These are phyloP conservation scores for Scaptomyza parva DNA, from an alignment of 2,888 invertebrate genomes.

Conservation along the genomic window DNA sequence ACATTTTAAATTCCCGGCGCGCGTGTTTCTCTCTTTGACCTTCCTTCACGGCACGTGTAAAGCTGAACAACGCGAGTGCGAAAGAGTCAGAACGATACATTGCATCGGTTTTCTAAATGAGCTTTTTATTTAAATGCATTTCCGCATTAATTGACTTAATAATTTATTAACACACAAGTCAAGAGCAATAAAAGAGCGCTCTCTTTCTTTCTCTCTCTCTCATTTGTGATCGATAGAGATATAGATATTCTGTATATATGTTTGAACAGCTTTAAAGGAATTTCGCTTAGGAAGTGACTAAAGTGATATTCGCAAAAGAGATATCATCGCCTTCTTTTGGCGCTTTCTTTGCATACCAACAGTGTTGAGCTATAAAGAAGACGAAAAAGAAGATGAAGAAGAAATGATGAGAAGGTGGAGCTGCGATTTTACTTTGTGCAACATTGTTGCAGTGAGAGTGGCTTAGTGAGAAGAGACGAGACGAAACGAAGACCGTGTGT, in stretches of 20 bases:
- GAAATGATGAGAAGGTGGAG: neutral
- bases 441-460: constrained; percentile 11
- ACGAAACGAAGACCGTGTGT: constrained; percentile 3
- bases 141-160: constrained; percentile 76
- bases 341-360: constrained; percentile 43
- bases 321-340: constrained; percentile 31
- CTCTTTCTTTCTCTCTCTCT: neutral
- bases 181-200: no score
- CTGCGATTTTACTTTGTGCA: constrained; percentile 1
- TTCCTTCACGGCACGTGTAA: constrained; percentile 61
- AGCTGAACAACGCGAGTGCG: constrained; percentile 31
- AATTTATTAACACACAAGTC: constrained; percentile 63
- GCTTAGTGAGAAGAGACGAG: neutral
- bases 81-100: constrained; percentile 30
- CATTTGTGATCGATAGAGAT: neutral
- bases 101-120: constrained; percentile 53
- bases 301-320: constrained; percentile 15
- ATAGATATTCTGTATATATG: neutral
- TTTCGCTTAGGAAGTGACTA: neutral
- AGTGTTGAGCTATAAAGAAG: neutral
- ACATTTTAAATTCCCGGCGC: constrained; percentile 41
- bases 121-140: constrained; percentile 65
- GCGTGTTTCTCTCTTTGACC: constrained; percentile 73
- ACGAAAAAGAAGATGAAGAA: neutral
- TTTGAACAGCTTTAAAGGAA: neutral